Evolutionary conservation across 2,888 invertebrate species (phyloP), one percentile per base, ranked within the genome.

Genomic region (Agrotis clavis): DNA sequence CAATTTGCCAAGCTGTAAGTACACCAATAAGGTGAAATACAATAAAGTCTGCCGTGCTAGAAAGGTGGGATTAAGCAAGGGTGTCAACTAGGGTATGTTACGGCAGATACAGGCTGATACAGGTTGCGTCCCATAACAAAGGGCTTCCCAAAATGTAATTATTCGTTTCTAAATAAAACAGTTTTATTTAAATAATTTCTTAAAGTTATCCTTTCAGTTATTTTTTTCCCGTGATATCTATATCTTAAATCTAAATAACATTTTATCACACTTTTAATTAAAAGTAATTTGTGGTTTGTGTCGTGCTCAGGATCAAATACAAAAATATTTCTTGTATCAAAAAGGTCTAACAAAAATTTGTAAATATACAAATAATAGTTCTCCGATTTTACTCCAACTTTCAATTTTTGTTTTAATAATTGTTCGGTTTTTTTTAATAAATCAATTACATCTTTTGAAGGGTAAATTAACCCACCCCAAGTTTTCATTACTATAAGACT

Each of bases 211-310:
- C 47, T 47, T 47, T 47, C 47, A 47, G 47, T 47, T 18, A 47
- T 18, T 47, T 47, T 30, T 47, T 47, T 47, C 47, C 47, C 47
- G 16, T 47, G 16, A 50, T 54, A 54, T 54, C 25, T 54, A 54
- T 54, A 54, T 25, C 54, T 54, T 54, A 54, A 54, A 54, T 54
- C 54, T 54, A 54, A 25, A 54, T 54, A 25, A 54, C 56, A 56
- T 56, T 59, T 59, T 59, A 59, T 59, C 18, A 57, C n/a, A 57
- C 57, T 57, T 57, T n/a, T n/a, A n/a, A n/a, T 57, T 35, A 57
- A 57, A 35, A 59, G 41, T 59, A 19, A 59, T 59, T 59, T 59
- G n/a, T 59, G 57, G 41, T n/a, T 41, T n/a, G 57, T 30, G 30
- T 56, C 56, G 30, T 56, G 56, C 18, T 56, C 56, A 30, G 56